Base-by-base conservation (phyloP, 2,113 vertebrate genomes). In the Myotis davidii region DNA sequence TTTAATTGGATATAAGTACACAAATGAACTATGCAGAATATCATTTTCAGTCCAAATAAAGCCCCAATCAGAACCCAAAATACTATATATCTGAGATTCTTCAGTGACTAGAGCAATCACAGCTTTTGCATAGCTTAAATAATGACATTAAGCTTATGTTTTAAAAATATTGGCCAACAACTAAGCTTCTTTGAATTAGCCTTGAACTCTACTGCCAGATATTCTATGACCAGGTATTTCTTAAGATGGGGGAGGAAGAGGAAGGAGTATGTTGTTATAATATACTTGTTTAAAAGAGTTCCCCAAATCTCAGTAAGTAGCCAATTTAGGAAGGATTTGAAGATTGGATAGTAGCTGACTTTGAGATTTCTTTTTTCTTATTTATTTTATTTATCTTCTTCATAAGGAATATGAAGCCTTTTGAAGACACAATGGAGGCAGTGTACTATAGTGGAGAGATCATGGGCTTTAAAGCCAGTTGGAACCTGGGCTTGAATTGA, bases 371-470 rank as follows among this genome's bases (percentile, higher is more conserved):
- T 64, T 81, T 83, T 56, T 76, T 23, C 23, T 79, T 45, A 64
- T 83, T 85, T 89, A 52, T 95, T 94, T 87, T 45, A 81, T 89
- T 94, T 94, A 93, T 90, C 61, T 95, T 94, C 64, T 96, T 93
- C 74, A 85, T 73, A 81, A 93, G 61, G 78, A 94, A 96, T 76
- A 65, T 45, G 34, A 93, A 95, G n/a, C 48, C 78, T 78, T 96
- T 91, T 90, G 77, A 97, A 90, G 70, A 45, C 45, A 96, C 72
- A 96, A 82, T 82, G 72, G 88, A 92, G 39, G 84, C 85, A 97
- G 85, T 97, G 92, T 97, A 37, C 45, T 81, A 23, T 76, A 29
- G 67, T 90, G 27, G 52, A 85, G 74, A 82, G 72, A 89, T 92
- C 90, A n/a, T 32, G 11, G 25, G n/a, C 79, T 93, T 93, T 91